Evolutionary conservation across 2,888 invertebrate species (phyloP), one percentile per base, ranked within the genome.

Genomic region (Macaria notata): DNA sequence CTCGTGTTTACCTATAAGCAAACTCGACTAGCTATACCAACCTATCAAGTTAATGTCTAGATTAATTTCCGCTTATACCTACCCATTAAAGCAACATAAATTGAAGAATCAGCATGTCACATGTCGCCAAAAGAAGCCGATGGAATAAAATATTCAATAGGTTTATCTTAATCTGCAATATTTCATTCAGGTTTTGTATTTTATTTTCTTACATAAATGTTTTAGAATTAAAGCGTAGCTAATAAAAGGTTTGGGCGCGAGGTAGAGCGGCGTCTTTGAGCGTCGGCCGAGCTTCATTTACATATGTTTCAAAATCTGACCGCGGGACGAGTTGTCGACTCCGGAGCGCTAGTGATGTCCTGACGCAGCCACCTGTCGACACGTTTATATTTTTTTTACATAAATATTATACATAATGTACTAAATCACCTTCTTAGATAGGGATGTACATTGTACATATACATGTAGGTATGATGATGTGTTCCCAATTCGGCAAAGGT

Each of bases 231-330:
- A 80, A 79, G 76, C 77, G 76, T 79, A 67, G 73, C 76, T 81
- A 82, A 80, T 82, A 79, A 79, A 85, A 83, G 81, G 78, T 75
- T 79, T 68, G 76, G 73, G 76, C 69, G 76, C 76, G 76, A 76
- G 78, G 76, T 70, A 68, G 65, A 63, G 72, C 78, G 83, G 86
- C 71, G 62, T 71, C 83, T 87, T 88, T 87, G 84, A 80, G 62
- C 61, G 41, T 59, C 54, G 64, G 61, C 63, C 66, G 75, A 75
- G 39, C 51, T 79, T 85, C 81, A 87, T 88, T 88, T 86, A 81
- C 86, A 88, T 86, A 83, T 77, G 82, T 85, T 86, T 81, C 81
- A 84, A 87, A 87, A 85, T 83, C 83, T 81, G 82, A 73, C 79
- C 76, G 79, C 72, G 71, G 75, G 68, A 68, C 76, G 71, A 74